Evolutionary conservation across 2,888 invertebrate genomes (phyloP).

Genomic region (Meloe dianella): DNA sequence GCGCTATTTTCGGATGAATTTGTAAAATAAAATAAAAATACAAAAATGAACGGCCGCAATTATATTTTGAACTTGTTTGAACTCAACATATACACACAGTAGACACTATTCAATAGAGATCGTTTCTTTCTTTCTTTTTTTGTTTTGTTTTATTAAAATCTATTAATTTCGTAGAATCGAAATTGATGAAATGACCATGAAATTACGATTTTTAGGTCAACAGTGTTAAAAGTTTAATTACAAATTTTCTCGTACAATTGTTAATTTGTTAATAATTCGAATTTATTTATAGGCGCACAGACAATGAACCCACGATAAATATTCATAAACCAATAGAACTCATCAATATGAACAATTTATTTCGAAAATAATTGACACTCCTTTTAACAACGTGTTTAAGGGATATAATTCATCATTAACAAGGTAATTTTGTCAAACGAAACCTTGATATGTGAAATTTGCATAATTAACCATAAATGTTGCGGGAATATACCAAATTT

Average conservation of each 20-base stretch:
- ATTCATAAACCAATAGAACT: not conserved
- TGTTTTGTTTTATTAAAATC: not conserved
- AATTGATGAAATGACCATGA: not conserved
- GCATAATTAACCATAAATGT: not conserved
- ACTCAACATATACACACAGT: constrained; percentile 32
- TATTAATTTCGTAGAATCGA: not conserved
- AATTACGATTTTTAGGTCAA: not conserved
- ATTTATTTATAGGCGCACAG: not conserved
- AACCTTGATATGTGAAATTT: not conserved
- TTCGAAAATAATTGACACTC: too few relatives aligned
- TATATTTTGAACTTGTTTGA: constrained; percentile 45
- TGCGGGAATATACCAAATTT: too few relatives aligned
- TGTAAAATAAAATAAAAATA: not conserved
- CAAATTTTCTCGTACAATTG: too few relatives aligned
- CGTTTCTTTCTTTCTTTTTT: too few relatives aligned
- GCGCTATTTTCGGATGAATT: not conserved
- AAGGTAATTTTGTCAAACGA: not conserved
- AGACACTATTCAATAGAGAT: not conserved
- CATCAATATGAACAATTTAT: too few relatives aligned
- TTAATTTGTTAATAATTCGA: too few relatives aligned
- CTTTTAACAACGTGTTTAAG: too few relatives aligned
- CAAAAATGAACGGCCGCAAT: constrained; percentile 27
- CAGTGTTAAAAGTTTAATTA: not conserved
- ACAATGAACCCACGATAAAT: constrained; percentile 5
- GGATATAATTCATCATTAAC: not conserved